Evolutionary conservation across 2,113 vertebrate genomes (phyloP), one percentile per base, ranked within the genome.

Genomic region (Raphicerus campestris): DNA sequence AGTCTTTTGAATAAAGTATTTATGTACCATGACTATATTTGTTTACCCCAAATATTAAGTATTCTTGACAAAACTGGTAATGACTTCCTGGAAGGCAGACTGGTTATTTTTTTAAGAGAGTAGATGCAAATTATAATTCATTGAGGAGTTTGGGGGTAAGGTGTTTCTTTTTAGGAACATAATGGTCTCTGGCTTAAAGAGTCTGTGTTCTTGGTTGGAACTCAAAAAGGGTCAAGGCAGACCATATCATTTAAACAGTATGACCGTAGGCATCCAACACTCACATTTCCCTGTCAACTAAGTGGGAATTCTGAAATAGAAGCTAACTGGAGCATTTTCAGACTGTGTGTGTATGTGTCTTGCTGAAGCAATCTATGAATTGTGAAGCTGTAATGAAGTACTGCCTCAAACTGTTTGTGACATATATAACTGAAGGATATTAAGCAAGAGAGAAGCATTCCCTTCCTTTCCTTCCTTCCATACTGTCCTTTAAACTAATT

Each of bases 51-150:
- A 89, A 51, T 87, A 47, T 49, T 83, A 83, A 70, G 75, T 80
- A 63, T 20, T 90, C n/a, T 89, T 91, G 39, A 87, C 63, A 94
- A 93, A 93, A 91, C 58, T 89, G 53, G 19, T 85, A 61, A 87
- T 49, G 13, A 78, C 35, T 89, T 93, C 47, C 70, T 89, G 20
- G 32, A 80, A 86, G 16, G 3, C 17, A 63, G 78, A 77, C n/a
- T 63, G n/a, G 26, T 61, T 45, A 60, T 63, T 87, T 63, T 11
- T 82, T 42, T 61, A 32, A 35, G n/a, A 35, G 4, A 10, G 7
- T 24, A 66, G 26, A 58, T 47, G 15, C 39, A 96, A 92, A 90
- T 93, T 91, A 73, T 35, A 86, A 92, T 77, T 93, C 53, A 66
- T 2, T 42, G 24, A 24, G 15, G 24, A 86, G 22, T 95, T 60